Evolutionary conservation across 2,113 vertebrate genomes (phyloP), one percentile per base, ranked within the genome.

Genomic region (Telmatochromis sp.): DNA sequence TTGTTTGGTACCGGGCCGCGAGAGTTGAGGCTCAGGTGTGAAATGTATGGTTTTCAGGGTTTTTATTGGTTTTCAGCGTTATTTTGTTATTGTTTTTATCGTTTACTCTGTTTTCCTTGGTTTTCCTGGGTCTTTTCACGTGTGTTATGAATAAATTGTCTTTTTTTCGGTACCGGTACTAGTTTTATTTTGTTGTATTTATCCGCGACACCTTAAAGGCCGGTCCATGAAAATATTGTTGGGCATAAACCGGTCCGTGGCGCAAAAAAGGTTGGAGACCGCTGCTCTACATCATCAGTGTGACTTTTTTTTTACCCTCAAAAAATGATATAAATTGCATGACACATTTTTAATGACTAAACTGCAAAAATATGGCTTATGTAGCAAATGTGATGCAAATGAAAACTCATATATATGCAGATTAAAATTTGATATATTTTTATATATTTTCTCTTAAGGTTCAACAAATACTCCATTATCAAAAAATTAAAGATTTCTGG

Each of bases 61-160:
- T 45, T 45, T 45, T 45, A 42, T 42, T 0, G 0, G 12, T 14
- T 45, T 45, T 45, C 42, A 45, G 42, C 0, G 12, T 45, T 45
- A 45, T 45, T 45, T 45, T 45, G 42, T 45, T 14, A 14, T 14
- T 0, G 1, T 42, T 13, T 42, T 6, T 45, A 45, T 6, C 42
- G 3, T 45, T 45, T 2, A 45, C 40, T 42, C 5, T 2, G 40
- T 13, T 42, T 42, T 13, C 40, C 40, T 0, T 0, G 3, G 40
- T 13, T 42, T 42, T 13, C 40, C 40, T 0, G 0, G 12, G 3
- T 42, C 42, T 42, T 42, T 42, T 42, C 42, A 1, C 0, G 3
- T 42, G 3, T 42, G 12, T 42, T 40, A 1, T 40, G 37, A 40
- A 40, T 40, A 40, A 40, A 40, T 40, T 1, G 12, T 40, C 10